Base-by-base conservation (phyloP, 2,888 invertebrate genomes). In the Philopedon plagiatum region DNA sequence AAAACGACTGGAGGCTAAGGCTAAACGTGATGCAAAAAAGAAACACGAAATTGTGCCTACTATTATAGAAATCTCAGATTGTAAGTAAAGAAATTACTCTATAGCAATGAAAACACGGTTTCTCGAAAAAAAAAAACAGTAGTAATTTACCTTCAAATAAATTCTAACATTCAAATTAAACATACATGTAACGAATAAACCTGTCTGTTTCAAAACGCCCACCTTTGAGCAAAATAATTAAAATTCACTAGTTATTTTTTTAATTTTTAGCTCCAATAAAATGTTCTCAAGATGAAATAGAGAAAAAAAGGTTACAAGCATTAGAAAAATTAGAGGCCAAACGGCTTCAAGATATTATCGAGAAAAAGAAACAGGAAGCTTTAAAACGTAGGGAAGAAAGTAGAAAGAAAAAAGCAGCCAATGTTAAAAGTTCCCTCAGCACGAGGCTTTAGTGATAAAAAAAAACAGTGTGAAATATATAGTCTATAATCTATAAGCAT, bases 1-100 rank as follows among this genome's bases (percentile, higher is more conserved):
- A 78, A 91, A 91, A 78, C 87, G 89, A 73, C 83, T 87, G 73
- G 87, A 88, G 78, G 91, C 91, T 1, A 85, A 88, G 81, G 90
- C 89, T 78, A 90, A 87, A 79, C 84, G 90, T 13, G 82, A 89
- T 76, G 87, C 88, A 0, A 90, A 89, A 81, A 71, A 56, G 32
- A 57, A 23, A 58, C 18, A 23, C 9, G 58, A 58, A 4, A 13
- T 26, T 15, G 15, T 13, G 13, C 37, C 58, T 39, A 7, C 41
- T 37, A 29, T 60, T 18, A 26, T 61, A 15, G 63, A 68, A 26
- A 9, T 41, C 26, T 29, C 58, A 51, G 62, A 70, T 39, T 62
- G 76, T 78, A 75, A 77, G 77, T 71, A 19, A 9, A 37, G 39
- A 64, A 54, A 37, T 32, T 9, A n/a, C n/a, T n/a, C n/a, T n/a